Conservation (phyloP, 64 coral and sea anemone genomes). For the Acropora yongei region DNA sequence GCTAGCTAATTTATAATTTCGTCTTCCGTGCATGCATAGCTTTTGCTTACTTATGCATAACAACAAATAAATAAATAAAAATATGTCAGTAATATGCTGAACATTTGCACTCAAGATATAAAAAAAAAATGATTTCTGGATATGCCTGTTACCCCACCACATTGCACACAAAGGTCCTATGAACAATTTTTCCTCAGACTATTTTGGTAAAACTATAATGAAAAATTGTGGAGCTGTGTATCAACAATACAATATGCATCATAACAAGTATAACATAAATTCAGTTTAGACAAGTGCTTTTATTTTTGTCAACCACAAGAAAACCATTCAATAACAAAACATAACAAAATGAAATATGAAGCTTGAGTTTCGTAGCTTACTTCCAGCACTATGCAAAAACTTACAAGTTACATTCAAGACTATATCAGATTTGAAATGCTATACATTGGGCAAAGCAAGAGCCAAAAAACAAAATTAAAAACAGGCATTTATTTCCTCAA, state of each 20-base stretch:
- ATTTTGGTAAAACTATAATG: too few species aligned
- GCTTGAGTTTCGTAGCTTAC: background rate
- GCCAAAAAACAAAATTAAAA: background rate
- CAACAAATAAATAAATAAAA: background rate
- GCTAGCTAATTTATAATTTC: background rate
- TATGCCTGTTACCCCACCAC: too few species aligned
- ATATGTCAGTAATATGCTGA: conserved; percentile 7
- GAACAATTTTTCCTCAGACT: too few species aligned
- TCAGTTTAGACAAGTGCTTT: too few species aligned
- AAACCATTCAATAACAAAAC: too few species aligned
- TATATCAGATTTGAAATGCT: background rate
- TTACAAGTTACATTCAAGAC: background rate
- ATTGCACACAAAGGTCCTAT: too few species aligned
- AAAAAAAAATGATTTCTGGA: too few species aligned
- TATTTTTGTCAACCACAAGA: too few species aligned
- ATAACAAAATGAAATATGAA: background rate
- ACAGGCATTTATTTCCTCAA: background rate
- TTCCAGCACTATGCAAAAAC: background rate
- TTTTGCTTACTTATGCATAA: conserved; percentile 3
- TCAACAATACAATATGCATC: too few species aligned
- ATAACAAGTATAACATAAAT: too few species aligned
- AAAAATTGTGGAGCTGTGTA: too few species aligned
- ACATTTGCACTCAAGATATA: background rate
- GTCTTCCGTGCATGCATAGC: background rate
- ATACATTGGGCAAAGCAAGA: background rate